Evolutionary conservation across 2,113 vertebrate genomes (phyloP).

Genomic region (Phalacrocorax pelagicus): DNA sequence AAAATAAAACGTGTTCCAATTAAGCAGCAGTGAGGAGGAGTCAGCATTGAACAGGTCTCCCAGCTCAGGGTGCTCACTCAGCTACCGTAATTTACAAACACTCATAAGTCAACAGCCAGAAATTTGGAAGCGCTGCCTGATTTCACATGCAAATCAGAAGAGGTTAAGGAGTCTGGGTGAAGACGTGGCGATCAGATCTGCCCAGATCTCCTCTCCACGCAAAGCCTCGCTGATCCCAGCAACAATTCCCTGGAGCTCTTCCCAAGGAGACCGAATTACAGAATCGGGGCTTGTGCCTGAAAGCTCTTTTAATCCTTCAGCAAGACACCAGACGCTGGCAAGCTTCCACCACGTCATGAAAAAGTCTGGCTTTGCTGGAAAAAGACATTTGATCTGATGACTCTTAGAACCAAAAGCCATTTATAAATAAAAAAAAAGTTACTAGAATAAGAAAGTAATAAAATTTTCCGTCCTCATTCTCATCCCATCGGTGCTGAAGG

Average conservation of each 20-base stretch:
- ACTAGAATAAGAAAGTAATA: background rate
- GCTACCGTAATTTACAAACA: background rate
- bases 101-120: background rate
- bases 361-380: background rate
- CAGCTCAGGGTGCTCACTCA: background rate
- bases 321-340: background rate
- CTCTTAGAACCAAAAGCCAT: background rate
- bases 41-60: background rate
- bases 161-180: background rate
- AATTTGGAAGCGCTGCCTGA: background rate
- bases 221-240: background rate
- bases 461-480: background rate
- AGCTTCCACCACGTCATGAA: background rate
- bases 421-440: background rate
- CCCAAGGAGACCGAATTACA: background rate
- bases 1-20: background rate
- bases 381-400: background rate
- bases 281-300: background rate
- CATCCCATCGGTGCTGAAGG: accelerated
- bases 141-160: background rate
- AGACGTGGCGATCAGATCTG: background rate
- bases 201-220: background rate
- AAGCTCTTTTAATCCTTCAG: background rate
- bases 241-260: slow-evolving; percentile 26
- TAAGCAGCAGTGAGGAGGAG: background rate